Percentiles rank a stretch among this genome's conserved stretches.
These are phyloP conservation scores for Percopsis omiscomaycus DNA, from an alignment of 2,797 vertebrate genomes.

Conservation along the genomic window DNA sequence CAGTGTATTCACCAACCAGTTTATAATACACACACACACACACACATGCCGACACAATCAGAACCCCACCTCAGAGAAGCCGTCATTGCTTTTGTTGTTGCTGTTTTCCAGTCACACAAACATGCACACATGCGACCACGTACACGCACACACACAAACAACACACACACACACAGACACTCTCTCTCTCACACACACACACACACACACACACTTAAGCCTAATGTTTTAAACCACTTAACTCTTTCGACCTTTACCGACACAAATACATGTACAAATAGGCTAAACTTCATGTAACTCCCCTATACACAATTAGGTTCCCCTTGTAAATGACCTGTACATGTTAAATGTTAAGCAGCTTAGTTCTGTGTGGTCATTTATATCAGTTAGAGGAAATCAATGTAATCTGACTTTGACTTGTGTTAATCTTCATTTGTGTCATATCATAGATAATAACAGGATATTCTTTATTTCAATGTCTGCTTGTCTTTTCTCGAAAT, in stretches of 20 bases:
- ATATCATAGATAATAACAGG: slow-evolving; percentile 17
- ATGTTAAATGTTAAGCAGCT: slow-evolving; percentile 4
- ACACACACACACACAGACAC: background rate
- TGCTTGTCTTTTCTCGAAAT: slow-evolving; percentile 37
- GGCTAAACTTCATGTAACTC: slow-evolving; percentile 12
- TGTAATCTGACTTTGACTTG: slow-evolving; percentile 14
- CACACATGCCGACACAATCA: too few species aligned
- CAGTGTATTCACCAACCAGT: too few species aligned
- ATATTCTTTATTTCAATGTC: slow-evolving; percentile 6
- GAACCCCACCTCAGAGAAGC: background rate
- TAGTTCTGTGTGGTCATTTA: background rate
- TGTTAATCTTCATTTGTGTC: slow-evolving; percentile 24
- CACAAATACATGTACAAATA: slow-evolving; percentile 3
- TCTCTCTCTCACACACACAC: too few species aligned
- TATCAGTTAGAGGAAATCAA: slow-evolving; percentile 33
- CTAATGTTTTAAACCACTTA: slow-evolving; percentile 53
- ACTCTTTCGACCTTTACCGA: slow-evolving; percentile 24
- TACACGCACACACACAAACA: too few species aligned
- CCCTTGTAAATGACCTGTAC: slow-evolving; percentile 5
- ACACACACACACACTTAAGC: slow-evolving; percentile 29
- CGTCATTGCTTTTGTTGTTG: background rate
- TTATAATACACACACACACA: too few species aligned
- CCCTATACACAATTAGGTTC: slow-evolving; percentile 29
- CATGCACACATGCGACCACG: background rate
- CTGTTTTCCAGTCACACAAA: slow-evolving; percentile 6